Evolutionary conservation across 1,140 invertebrate genomes (phyloP), one percentile per base, ranked within the genome.

Genomic region (Eurosta solidaginis): DNA sequence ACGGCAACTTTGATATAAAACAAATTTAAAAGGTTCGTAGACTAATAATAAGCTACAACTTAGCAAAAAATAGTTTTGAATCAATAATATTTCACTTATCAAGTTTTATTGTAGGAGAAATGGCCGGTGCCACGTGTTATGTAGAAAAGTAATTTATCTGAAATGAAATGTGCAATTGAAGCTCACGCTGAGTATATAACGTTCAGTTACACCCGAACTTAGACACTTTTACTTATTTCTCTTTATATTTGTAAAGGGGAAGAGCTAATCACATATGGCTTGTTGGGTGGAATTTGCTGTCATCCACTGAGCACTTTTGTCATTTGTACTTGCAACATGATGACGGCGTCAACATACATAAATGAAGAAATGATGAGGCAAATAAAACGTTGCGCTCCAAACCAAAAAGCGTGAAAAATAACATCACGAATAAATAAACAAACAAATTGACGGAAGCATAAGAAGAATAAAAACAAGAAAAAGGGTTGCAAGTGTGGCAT

Each of bases 321-420:
- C 9, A 20, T 9, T 20, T 33, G 10, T 68, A 68, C 59, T 36
- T 68, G 59, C 59, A 42, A 68, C 59, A 68, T 68, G n/a, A n/a
- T n/a, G 59, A 42, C 59, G 59, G 49, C 49, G 49, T 52, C 22
- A 52, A 22, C 1, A 20, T n/a, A n/a, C n/a, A n/a, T n/a, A 68
- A 68, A 68, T 68, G 59, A 68, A 68, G 59, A 68, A 68, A 68
- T 68, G 59, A 68, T 68, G 59, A 68, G 59, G 36, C 59, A 40
- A 40, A 68, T 68, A 68, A 68, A 68, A 33, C 33, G 33, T 68
- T 68, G 59, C 59, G 36, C 20, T 40, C 1, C 36, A 40, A 68
- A n/a, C 33, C 59, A 68, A 68, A 29, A 68, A 68, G 59, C 59
- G 33, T 68, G 33, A 68, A 68, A 68, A 33, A 68, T 33, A 68